Conservation (phyloP, 2,797 vertebrate species). For the Bradypodion pumilum region DNA sequence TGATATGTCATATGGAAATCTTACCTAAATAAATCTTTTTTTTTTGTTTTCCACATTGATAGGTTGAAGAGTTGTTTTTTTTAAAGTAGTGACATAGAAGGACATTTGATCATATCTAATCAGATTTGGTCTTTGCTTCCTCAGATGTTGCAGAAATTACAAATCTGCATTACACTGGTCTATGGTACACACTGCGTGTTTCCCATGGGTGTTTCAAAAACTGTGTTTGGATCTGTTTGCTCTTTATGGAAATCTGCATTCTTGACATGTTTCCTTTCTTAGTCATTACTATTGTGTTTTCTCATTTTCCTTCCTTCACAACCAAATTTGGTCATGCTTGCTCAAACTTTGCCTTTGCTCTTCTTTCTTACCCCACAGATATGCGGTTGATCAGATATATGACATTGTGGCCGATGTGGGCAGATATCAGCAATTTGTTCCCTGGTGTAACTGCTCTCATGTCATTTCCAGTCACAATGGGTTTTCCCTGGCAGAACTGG, state of each 20-base stretch:
- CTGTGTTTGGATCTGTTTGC: neutral
- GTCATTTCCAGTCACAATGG: constrained; percentile 61
- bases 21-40: neutral
- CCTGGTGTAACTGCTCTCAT: constrained; percentile 84
- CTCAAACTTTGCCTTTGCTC: neutral
- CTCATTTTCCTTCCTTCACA: neutral
- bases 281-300: neutral
- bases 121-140: neutral
- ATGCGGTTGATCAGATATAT: constrained; percentile 80
- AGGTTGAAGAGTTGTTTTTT: neutral
- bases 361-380: constrained; percentile 64
- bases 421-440: constrained; percentile 82
- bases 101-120: neutral
- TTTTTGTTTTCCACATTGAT: neutral
- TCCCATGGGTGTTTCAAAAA: neutral
- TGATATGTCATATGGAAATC: neutral
- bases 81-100: neutral
- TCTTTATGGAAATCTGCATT: neutral
- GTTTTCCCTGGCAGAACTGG: constrained; percentile 68
- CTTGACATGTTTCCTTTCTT: constrained; percentile 20
- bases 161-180: neutral
- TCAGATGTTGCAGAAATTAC: neutral
- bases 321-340: neutral
- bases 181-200: neutral
- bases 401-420: constrained; percentile 77